Percentiles rank a stretch among this genome's conserved stretches.
phyloP scores from a whole-genome alignment of 37 sponge, comb jelly and placozoan species.

The Aphrocallistes beatrix region DNA sequence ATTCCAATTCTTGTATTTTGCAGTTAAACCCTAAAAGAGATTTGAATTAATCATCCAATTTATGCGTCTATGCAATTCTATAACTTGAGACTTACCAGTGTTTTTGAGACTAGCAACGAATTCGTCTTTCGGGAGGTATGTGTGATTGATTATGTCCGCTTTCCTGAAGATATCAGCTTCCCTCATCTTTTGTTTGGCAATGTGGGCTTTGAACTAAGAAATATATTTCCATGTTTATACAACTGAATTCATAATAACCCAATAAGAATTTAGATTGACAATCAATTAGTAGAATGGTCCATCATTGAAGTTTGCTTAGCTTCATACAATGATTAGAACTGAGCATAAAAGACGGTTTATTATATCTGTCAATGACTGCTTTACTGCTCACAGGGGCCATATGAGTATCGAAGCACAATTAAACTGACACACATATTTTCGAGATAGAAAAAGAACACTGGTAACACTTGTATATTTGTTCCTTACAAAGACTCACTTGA shows the following conservation, averaged over 20 bases:
- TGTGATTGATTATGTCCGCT: background rate
- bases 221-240: too few species aligned
- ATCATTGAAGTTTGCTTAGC: background rate
- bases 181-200: background rate
- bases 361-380: background rate
- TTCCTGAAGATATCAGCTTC: slow-evolving; percentile 2
- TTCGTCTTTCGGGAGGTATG: background rate
- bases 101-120: background rate
- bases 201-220: background rate
- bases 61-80: background rate
- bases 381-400: slow-evolving; percentile 4
- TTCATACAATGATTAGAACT: background rate
- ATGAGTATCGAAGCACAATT: background rate
- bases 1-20: background rate
- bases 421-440: too few species aligned
- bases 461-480: background rate
- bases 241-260: background rate
- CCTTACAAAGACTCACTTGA: background rate
- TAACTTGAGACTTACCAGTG: background rate
- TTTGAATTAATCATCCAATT: background rate
- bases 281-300: background rate
- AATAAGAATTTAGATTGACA: background rate
- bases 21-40: background rate
- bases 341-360: background rate
- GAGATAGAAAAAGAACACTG: too few species aligned